Evolutionary conservation across 92 coral and sea anemone genomes (phyloP).

Genomic region (Phenganax stokvisi): DNA sequence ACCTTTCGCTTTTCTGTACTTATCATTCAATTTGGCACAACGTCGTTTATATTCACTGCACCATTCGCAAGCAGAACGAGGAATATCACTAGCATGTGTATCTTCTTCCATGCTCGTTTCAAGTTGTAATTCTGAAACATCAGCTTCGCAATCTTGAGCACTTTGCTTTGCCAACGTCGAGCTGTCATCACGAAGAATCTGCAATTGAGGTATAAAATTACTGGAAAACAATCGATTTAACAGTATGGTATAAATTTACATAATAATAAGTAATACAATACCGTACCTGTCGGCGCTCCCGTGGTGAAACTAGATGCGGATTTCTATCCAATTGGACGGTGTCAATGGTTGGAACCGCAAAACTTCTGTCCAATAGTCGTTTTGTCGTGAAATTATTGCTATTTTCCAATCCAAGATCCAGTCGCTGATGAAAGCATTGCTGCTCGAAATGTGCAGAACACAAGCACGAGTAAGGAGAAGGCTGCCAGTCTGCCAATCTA

Average conservation of each 20-base stretch:
- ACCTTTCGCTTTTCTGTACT: neutral
- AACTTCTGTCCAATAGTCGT: neutral
- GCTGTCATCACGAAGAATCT: slow-evolving; percentile 17
- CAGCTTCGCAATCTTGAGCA: neutral
- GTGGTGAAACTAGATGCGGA: neutral
- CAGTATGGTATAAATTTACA: neutral
- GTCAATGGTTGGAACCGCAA: neutral
- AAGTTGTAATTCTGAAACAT: neutral
- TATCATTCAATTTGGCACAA: neutral
- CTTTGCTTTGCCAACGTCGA: neutral
- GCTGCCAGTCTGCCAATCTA: neutral
- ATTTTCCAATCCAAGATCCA: too few species aligned
- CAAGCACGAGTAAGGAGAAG: neutral
- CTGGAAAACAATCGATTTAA: too few species aligned
- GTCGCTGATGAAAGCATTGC: too few species aligned
- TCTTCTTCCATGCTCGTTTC: slow-evolving; percentile 13
- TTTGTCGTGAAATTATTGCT: too few species aligned
- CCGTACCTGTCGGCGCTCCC: slow-evolving; percentile 4
- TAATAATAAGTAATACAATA: neutral
- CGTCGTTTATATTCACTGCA: neutral
- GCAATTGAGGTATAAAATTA: neutral
- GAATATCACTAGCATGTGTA: neutral
- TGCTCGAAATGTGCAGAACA: neutral
- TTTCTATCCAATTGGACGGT: neutral
- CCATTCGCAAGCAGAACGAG: neutral